Evolutionary conservation across 2,797 vertebrate genomes (phyloP).

Genomic region (Muscicapa striata): DNA sequence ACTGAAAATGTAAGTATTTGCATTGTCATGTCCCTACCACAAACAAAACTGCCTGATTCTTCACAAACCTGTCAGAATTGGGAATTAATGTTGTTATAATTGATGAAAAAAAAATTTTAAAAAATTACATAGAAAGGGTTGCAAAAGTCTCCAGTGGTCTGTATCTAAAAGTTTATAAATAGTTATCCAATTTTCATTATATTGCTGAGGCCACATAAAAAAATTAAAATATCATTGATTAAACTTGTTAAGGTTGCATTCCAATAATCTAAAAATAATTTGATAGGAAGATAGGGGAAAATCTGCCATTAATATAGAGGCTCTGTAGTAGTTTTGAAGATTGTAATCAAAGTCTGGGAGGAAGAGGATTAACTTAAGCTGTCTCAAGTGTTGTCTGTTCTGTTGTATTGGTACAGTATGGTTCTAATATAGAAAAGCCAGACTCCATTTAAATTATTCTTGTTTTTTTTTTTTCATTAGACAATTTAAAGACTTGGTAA

Average conservation of each 20-base stretch:
- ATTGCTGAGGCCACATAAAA: neutral
- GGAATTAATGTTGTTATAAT: constrained; percentile 18
- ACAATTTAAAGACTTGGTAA: constrained; percentile 73
- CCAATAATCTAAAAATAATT: constrained; percentile 20
- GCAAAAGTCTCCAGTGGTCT: neutral
- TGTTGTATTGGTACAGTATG: constrained; percentile 2
- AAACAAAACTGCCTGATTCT: neutral
- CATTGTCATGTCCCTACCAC: neutral
- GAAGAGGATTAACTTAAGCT: constrained; percentile 47
- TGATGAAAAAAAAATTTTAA: neutral
- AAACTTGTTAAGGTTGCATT: neutral
- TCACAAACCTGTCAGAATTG: neutral
- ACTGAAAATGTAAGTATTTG: neutral
- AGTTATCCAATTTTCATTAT: neutral
- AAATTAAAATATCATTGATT: constrained; percentile 33
- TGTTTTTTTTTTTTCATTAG: constrained; percentile 70
- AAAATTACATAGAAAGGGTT: neutral
- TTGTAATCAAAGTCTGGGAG: constrained; percentile 32
- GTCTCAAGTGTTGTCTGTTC: constrained; percentile 45
- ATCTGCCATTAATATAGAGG: neutral
- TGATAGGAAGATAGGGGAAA: neutral
- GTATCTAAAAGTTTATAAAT: neutral
- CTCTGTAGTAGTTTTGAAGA: constrained; percentile 55
- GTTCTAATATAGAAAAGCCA: constrained; percentile 18
- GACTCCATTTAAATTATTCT: constrained; percentile 73